Conservation (phyloP, 2,797 vertebrate species). For the Danio aesculapii region DNA sequence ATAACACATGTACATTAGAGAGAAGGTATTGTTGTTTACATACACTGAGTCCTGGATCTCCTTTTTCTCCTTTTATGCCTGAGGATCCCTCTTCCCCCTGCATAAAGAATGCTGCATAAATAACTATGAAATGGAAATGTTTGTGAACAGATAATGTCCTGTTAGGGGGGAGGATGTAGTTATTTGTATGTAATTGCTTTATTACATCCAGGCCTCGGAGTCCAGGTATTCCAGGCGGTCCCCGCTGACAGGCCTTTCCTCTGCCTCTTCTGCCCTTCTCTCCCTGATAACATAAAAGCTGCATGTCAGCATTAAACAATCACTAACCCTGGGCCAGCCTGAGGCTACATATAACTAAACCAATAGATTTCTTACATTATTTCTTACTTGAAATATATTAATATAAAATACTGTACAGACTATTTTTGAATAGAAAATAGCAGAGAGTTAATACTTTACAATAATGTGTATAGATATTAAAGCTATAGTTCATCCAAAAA, state of each 20-base stretch:
- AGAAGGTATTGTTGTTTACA: constrained; percentile 57
- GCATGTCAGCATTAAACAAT: not conserved
- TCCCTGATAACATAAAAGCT: constrained; percentile 73
- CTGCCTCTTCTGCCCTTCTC: constrained; percentile 82
- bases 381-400: not conserved
- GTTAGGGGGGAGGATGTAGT: not conserved
- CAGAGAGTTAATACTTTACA: not conserved
- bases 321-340: not conserved
- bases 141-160: not conserved
- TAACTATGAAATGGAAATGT: not conserved
- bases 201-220: constrained; percentile 79
- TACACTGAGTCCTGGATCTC: constrained; percentile 88
- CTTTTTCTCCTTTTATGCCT: constrained; percentile 88
- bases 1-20: not conserved
- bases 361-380: not conserved
- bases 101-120: not conserved
- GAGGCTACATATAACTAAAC: not conserved
- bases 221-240: constrained; percentile 77
- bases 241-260: constrained; percentile 77
- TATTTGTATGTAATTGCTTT: constrained; percentile 26
- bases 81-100: constrained; percentile 79
- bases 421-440: not conserved
- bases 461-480: not conserved
- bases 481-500: not conserved
- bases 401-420: not conserved